Conservation (phyloP, 2,888 invertebrate genomes). For the Cremastinae sp. region DNA sequence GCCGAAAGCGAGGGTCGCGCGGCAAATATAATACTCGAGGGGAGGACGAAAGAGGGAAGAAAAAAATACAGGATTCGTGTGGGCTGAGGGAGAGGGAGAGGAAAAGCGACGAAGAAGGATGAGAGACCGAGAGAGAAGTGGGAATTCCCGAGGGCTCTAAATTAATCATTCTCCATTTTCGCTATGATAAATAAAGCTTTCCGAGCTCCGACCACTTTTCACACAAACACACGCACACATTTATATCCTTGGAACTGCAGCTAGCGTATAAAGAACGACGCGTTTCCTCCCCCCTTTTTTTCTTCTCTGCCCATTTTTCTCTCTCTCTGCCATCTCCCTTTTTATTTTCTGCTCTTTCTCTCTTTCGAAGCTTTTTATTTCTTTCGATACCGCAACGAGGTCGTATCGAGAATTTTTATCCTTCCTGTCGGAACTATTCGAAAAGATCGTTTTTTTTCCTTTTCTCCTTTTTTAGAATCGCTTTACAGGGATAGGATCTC, state of each 20-base stretch:
- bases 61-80: slow-evolving; percentile 22
- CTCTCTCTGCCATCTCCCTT: too few relatives aligned
- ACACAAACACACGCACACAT: too few relatives aligned
- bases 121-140: background rate
- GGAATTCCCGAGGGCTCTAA: slow-evolving; percentile 22
- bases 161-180: slow-evolving; percentile 47
- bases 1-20: slow-evolving; percentile 31
- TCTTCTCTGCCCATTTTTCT: background rate
- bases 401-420: too few relatives aligned
- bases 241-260: background rate
- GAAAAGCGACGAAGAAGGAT: slow-evolving; percentile 6
- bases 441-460: too few relatives aligned
- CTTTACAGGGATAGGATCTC: too few relatives aligned
- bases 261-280: background rate
- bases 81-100: background rate
- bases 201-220: slow-evolving; percentile 13
- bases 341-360: too few relatives aligned
- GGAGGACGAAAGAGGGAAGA: background rate
- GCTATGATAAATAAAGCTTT: slow-evolving; percentile 41
- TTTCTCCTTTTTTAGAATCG: too few relatives aligned
- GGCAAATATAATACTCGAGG: background rate
- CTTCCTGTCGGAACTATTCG: too few relatives aligned
- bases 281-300: background rate
- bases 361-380: too few relatives aligned
- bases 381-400: too few relatives aligned